Evolutionary conservation across 30 jellyfish, hydroid and myxozoan genomes (phyloP).

Genomic region (Calvadosia cruxmelitensis): DNA sequence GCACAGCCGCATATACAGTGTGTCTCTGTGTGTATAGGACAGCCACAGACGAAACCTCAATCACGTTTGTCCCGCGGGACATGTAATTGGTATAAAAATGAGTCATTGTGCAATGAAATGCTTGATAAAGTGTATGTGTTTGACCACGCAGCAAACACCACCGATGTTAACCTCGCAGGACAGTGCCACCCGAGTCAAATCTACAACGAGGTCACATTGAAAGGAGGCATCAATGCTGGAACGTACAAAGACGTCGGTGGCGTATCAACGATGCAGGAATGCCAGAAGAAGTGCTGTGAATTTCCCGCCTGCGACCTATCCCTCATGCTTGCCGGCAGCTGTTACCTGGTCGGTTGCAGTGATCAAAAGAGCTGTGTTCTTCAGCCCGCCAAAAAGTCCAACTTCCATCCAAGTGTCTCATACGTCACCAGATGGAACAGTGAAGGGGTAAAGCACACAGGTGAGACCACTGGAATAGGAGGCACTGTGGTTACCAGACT

Average conservation of each 20-base stretch:
- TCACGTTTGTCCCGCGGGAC: too few relatives aligned
- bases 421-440: slow-evolving; percentile 96
- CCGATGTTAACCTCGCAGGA: slow-evolving; percentile 86
- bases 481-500: neutral
- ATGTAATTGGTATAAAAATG: too few relatives aligned
- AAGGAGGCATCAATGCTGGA: slow-evolving; percentile 98
- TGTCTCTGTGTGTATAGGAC: too few relatives aligned
- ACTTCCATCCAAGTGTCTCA: slow-evolving; percentile 79
- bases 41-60: too few relatives aligned
- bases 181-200: slow-evolving; percentile 77
- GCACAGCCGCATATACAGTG: too few relatives aligned
- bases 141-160: slow-evolving; percentile 42
- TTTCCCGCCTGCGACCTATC: slow-evolving; percentile 97
- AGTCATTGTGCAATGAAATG: too few relatives aligned
- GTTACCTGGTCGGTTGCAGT: slow-evolving; percentile 87
- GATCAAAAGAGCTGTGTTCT: slow-evolving; percentile 83
- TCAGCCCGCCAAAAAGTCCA: slow-evolving; percentile 76
- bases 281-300: slow-evolving; percentile 93
- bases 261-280: slow-evolving; percentile 87
- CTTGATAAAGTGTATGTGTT: neutral
- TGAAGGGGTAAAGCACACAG: slow-evolving; percentile 96
- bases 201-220: slow-evolving; percentile 81
- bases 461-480: slow-evolving; percentile 31
- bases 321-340: slow-evolving; percentile 82
- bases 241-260: slow-evolving; percentile 97